A percentile compares a stretch with the other conserved stretches of the same genome.
Evolutionary conservation across 2,888 invertebrate genomes (phyloP).

Genomic region (Zeuzera pyrina): DNA sequence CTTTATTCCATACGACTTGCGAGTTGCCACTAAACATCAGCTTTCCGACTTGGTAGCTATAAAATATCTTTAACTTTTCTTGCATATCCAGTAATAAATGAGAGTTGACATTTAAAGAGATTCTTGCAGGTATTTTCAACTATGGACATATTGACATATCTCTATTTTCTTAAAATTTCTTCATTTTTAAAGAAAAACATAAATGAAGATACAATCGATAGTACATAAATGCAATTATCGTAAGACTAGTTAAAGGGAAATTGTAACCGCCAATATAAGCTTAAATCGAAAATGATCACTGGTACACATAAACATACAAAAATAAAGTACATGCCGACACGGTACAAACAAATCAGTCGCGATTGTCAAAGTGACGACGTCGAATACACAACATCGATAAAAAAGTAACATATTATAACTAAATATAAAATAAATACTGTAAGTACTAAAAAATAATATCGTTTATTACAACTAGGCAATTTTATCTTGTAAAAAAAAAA

Average conservation of each 20-base stretch:
- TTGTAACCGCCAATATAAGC: conserved; percentile 12
- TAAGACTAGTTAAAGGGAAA: conserved; percentile 40
- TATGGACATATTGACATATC: too few relatives aligned
- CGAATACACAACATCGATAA: conserved; percentile 14
- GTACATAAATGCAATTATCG: conserved; percentile 45
- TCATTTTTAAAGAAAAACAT: background rate
- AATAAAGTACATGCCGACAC: conserved; percentile 12
- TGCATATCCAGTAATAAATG: too few relatives aligned
- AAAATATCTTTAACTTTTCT: too few relatives aligned
- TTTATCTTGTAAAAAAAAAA: too few relatives aligned
- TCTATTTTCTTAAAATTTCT: too few relatives aligned
- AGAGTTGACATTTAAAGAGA: too few relatives aligned
- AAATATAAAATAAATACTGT: conserved; percentile 70
- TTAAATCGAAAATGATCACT: conserved; percentile 3
- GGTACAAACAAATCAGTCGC: conserved; percentile 41
- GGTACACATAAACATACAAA: conserved; percentile 10
- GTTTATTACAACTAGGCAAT: background rate
- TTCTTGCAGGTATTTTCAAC: too few relatives aligned
- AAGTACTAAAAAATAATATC: conserved; percentile 44
- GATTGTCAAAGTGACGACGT: conserved; percentile 28
- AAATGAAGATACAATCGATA: conserved; percentile 10
- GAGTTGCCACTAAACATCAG: too few relatives aligned
- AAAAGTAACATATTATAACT: conserved; percentile 34
- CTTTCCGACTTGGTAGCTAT: too few relatives aligned
- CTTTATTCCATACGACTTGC: too few relatives aligned